Percentiles rank a stretch among this genome's conserved stretches.
phyloP scores from a whole-genome alignment of 1,140 invertebrate species.

The Drosophila simulans region DNA sequence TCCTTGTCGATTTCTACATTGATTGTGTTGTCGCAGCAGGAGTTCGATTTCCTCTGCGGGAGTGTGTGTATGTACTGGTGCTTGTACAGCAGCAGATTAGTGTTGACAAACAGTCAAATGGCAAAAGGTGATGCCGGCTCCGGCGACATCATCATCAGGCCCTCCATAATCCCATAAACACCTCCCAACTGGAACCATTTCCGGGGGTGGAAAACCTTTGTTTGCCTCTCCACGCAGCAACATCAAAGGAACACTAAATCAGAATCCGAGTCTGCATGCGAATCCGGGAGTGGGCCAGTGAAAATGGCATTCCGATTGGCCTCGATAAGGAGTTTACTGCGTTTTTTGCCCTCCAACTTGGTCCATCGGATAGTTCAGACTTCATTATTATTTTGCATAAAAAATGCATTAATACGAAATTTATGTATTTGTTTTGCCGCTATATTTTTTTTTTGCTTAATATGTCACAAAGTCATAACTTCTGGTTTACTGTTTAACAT shows the following conservation, averaged over 20 bases:
- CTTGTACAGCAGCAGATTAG: slow-evolving; percentile 63
- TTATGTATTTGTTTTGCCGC: slow-evolving; percentile 58
- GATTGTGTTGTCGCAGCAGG: slow-evolving; percentile 75
- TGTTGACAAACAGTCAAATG: slow-evolving; percentile 72
- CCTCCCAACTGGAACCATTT: slow-evolving; percentile 45
- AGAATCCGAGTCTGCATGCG: neutral
- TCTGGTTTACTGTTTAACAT: slow-evolving; percentile 51
- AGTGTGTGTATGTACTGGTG: slow-evolving; percentile 31
- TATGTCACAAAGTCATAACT: slow-evolving; percentile 64
- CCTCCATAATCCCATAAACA: slow-evolving; percentile 74
- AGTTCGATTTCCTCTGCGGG: slow-evolving; percentile 53
- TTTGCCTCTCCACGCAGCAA: neutral
- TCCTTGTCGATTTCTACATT: slow-evolving; percentile 72
- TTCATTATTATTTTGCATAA: slow-evolving; percentile 64
- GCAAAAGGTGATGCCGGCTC: slow-evolving; percentile 35
- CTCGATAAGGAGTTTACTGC: slow-evolving; percentile 34
- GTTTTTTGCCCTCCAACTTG: slow-evolving; percentile 13
- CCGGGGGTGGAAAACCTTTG: slow-evolving; percentile 20
- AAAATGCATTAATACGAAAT: slow-evolving; percentile 62
- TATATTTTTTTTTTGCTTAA: slow-evolving; percentile 41
- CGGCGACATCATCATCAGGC: slow-evolving; percentile 25
- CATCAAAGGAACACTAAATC: slow-evolving; percentile 29
- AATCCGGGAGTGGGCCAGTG: slow-evolving; percentile 5
- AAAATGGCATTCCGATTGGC: slow-evolving; percentile 53
- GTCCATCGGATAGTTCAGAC: slow-evolving; percentile 24